Conservation (phyloP, 1,140 invertebrate genomes). For the Oreohelix idahoensis region DNA sequence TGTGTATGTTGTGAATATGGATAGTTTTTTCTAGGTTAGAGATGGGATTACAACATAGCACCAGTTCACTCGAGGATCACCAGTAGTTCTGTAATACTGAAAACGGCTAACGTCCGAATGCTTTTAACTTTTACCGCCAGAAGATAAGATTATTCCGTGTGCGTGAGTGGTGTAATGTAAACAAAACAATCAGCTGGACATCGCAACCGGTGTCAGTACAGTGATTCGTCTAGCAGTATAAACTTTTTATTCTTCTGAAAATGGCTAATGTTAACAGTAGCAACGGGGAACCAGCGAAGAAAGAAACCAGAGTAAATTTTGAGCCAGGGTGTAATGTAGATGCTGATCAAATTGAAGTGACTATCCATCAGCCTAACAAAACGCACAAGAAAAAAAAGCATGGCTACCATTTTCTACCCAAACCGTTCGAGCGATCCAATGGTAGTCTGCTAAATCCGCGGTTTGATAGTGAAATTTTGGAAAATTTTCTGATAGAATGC, state of each 20-base stretch:
- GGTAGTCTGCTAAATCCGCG: slow-evolving; percentile 12
- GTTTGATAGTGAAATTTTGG: slow-evolving; percentile 24
- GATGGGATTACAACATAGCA: too few relatives aligned
- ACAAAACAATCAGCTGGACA: too few relatives aligned
- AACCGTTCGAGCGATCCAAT: slow-evolving; percentile 23
- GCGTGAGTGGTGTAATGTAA: too few relatives aligned
- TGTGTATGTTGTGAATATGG: too few relatives aligned
- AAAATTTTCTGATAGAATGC: slow-evolving; percentile 42
- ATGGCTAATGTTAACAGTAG: not conserved
- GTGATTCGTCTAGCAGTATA: too few relatives aligned
- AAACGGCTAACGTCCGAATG: too few relatives aligned
- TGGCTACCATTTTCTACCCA: slow-evolving; percentile 11
- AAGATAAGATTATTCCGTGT: too few relatives aligned
- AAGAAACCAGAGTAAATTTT: not conserved
- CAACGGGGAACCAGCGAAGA: not conserved
- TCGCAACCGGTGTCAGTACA: too few relatives aligned
- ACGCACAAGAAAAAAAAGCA: not conserved
- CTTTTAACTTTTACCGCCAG: too few relatives aligned
- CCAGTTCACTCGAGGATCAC: too few relatives aligned
- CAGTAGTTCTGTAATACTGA: too few relatives aligned
- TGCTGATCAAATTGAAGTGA: not conserved
- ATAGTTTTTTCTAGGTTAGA: too few relatives aligned
- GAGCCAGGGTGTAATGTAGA: not conserved
- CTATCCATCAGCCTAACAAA: not conserved
- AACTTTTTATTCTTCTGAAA: not conserved